Evolutionary conservation across 2,797 vertebrate species (phyloP), one percentile per base, ranked within the genome.

Genomic region (Pterois miles): DNA sequence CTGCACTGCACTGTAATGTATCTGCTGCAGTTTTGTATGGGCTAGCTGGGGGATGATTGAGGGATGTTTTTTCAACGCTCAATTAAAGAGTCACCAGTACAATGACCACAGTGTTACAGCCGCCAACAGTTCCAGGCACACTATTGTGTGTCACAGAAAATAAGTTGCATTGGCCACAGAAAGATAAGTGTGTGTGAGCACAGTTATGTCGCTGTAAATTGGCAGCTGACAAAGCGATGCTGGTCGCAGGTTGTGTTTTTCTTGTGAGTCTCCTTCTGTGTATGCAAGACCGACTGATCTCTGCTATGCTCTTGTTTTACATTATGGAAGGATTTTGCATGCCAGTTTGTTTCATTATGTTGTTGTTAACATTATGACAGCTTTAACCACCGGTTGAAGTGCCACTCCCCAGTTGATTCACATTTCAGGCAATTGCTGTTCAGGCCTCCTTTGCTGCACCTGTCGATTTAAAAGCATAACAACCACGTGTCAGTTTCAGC

Each of bases 101-200:
- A 94, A 94, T 92, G 89, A 80, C 71, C 81, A 76, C 89, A 87
- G 86, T 94, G 93, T 94, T 85, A 74, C 81, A 79, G 82, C 80
- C 70, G 48, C 85, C 84, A 89, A 86, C 89, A 91, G 91, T 89
- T 87, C 91, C 90, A 91, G 91, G 91, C 92, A 91, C 90, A 88
- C 87, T 69, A 86, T 91, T 92, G 88, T 91, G 87, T 90, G 57
- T 84, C 70, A 54, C 64, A 72, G 81, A 86, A 81, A 87, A 75
- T 76, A 86, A 84, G 80, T 89, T 88, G 58, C 65, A 46, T 60
- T 79, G 65, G 86, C 20, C 70, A 74, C 57, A 76, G 76, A 85
- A 46, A 89, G 83, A 91, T 78, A 80, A 65, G 76, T 82, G 72
- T 80, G 77, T 80, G 71, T 71, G 58, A 68, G 56, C 36, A 75